Base-by-base conservation (phyloP, 2,888 invertebrate species). In the Drosophila seclusa region DNA sequence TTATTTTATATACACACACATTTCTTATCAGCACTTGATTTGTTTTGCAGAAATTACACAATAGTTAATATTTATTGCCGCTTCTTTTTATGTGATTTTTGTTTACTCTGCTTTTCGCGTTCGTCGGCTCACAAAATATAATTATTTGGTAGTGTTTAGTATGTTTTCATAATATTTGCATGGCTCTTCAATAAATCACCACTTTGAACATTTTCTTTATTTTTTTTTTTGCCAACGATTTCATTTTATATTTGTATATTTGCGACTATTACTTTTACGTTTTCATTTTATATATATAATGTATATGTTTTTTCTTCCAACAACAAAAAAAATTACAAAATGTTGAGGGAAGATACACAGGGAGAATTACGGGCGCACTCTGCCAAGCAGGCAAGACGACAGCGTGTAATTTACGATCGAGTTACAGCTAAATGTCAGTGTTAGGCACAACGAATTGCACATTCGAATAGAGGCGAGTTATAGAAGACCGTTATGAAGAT, bases 401-500 rank as follows among this genome's bases (percentile, higher is more conserved):
- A 68, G 63, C 72, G 73, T 72, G 72, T 62, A 71, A 73, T 73
- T 72, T 61, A 60, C 60, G 86, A 83, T 83, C 89, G 62, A 61
- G 71, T 85, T 83, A 76, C 83, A 66, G 76, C 69, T 57, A 62
- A 42, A 68, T 53, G 40, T 42, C 53, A 31, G 64, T 65, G 21
- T 13, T 65, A 55, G 45, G 53, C 45, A 59, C 34, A 62, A 50
- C 61, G 57, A 74, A 63, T 38, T 13, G 42, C 42, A 48, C 40
- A 31, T 49, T 42, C 2, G 54, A 67, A 58, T 49, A 18, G 21
- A 58, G 53, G 48, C 80, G 55, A 58, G 45, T 45, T 42, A 57
- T 57, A 61, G 59, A 31, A 61, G 24, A 36, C 38, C 55, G 68
- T 49, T 63, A 50, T 53, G 32, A 48, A 61, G n/a, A 57, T 58